Base-by-base conservation (phyloP, 2,888 invertebrate genomes). In the Autographa pulchrina region DNA sequence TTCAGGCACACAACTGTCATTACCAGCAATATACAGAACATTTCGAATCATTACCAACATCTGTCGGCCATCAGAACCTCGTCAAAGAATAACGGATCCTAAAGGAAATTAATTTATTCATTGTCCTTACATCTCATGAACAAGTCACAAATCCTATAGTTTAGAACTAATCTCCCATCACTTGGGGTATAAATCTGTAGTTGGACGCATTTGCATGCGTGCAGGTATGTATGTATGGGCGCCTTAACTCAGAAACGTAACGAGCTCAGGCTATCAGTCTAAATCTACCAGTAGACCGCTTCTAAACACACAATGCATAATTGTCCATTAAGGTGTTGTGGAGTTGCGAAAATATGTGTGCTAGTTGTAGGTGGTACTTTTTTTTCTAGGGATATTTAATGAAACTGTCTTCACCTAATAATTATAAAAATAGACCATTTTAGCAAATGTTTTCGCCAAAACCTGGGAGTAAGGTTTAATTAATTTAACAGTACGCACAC, bases 281-380 rank as follows among this genome's bases (percentile, higher is more conserved):
- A 88, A 87, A 92, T 92, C 92, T 89, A 83, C 82, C 67, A 61
- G 75, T 71, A 70, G 73, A 72, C 82, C 81, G 83, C 86, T 79
- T 82, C 86, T 89, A 87, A 89, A 90, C 86, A 87, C 88, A 90
- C 91, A 92, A 92, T 92, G 90, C 90, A 87, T 92, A 91, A 92
- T 91, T 91, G 89, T 90, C 86, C 90, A 90, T 91, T 90, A 91
- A 88, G 82, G 66, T 74, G 85, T 62, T 71, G 64, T 65, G 35
- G 83, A 85, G 43, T 16, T 77, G 52, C 0, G 77, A 83, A 86
- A 8, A 1, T 0, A 0, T 25, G 62, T 65, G 52, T 56, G 76
- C 38, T 63, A 7, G 7, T 5, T 60, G 73, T 54, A 77, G 54
- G 62, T 20, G 80, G 75, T 65, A 77, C 62, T 65, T 65, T 72